Conservation (phyloP, 2,888 invertebrate species). For the Idaea aversata region DNA sequence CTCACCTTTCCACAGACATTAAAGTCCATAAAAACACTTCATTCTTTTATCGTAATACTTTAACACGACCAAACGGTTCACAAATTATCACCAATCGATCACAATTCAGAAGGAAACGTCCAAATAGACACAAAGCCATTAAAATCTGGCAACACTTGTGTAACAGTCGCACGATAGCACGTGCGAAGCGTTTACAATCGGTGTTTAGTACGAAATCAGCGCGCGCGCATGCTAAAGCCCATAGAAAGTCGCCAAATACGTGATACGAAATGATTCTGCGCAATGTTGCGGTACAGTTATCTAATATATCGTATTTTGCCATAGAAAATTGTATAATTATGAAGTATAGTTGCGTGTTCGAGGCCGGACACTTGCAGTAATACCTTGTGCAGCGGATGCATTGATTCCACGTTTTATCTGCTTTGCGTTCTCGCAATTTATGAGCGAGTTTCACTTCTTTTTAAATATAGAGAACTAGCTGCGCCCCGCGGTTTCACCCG, state of each 20-base stretch:
- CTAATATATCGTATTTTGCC: conserved; percentile 27
- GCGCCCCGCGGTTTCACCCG: too few relatives aligned
- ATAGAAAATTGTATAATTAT: conserved; percentile 22
- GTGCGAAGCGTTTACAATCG: conserved; percentile 40
- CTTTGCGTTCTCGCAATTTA: background rate
- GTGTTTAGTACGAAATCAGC: conserved; percentile 32
- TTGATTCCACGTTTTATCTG: background rate
- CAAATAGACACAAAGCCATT: background rate
- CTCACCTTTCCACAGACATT: background rate
- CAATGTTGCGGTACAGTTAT: conserved; percentile 26
- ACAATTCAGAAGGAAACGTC: background rate
- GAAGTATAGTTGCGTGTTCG: background rate
- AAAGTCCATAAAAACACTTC: background rate
- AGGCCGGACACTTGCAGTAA: background rate
- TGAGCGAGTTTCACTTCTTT: background rate
- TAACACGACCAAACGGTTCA: background rate
- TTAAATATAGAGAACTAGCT: background rate
- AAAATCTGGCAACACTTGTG: conserved; percentile 33
- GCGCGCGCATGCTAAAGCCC: conserved; percentile 35
- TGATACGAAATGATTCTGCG: conserved; percentile 48
- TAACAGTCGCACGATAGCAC: conserved; percentile 33
- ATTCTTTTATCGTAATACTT: background rate
- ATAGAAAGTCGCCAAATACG: conserved; percentile 57
- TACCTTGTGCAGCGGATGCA: conserved; percentile 1
- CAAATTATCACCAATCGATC: background rate